Base-by-base conservation (phyloP, 2,797 vertebrate species). In the Falco biarmicus region DNA sequence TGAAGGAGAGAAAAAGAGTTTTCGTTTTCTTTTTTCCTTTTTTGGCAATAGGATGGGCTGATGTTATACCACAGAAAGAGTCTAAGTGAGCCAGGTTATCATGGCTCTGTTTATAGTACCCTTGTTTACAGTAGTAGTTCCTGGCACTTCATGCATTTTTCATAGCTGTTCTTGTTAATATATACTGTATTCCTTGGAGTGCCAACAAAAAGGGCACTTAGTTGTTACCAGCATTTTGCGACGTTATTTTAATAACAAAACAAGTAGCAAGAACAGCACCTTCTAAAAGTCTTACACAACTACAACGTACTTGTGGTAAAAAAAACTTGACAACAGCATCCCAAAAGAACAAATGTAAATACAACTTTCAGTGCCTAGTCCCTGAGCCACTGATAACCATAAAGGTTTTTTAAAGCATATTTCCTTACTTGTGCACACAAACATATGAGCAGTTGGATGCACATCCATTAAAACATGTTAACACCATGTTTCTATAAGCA, bases 91-190 rank as follows among this genome's bases (percentile, higher is more conserved):
- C 71, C 83, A 93, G 77, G 61, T 93, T 95, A 93, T 91, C 92
- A 60, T 65, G 32, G 39, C 64, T 94, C 60, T 90, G 92, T 91
- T 97, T 94, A 92, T 45, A 92, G 76, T 69, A 73, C 53, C 80
- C 76, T 91, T 84, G 87, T 85, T 95, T 89, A 37, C 37, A 37
- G 65, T 79, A 94, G 60, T 60, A 91, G 81, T 97, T 97, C 94
- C 97, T 96, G 92, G 93, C 93, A 97, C 85, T 93, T 97, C 91
- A 95, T 94, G 59, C 96, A 97, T 98, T 98, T 98, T 98, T 98
- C 96, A 97, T 97, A 92, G 79, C 69, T 96, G n/a, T 88, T 97
- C 95, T 94, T 90, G 73, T 95, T 96, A 94, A 93, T 94, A 96
- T 53, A 95, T 28, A 28, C 54, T 71, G 63, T 86, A 89, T 50